Evolutionary conservation across 2,888 invertebrate species (phyloP), one percentile per base, ranked within the genome.

Genomic region (Ectropis crepuscularia): DNA sequence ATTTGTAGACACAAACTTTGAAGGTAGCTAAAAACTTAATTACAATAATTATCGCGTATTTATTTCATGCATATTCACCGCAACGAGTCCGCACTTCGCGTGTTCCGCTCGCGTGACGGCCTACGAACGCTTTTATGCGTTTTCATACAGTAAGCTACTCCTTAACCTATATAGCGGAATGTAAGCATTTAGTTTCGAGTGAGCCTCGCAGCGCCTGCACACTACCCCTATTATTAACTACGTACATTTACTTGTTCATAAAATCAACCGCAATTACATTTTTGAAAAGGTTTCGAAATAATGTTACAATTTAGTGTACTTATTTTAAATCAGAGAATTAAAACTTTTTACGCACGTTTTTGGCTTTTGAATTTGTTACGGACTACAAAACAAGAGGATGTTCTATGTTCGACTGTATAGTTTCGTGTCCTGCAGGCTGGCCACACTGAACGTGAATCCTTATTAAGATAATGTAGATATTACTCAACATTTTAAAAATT

Each of bases 121-220:
- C 80, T 81, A 80, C 81, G 76, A 77, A 80, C 81, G 79, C 84
- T 83, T 86, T 87, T 85, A 87, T 86, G 86, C 87, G 87, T 87
- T 87, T 83, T 77, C 86, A 85, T 86, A 83, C 78, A 74, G 77
- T 79, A 78, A 78, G 75, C 68, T 79, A 77, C 81, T 82, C 79
- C 86, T 87, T 87, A 87, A 86, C 88, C 87, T 81, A 86, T 77
- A 85, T 83, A 79, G 72, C 69, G 69, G 69, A 67, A 68, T 68
- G 70, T 65, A 59, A 67, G 67, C 72, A 70, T 72, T 68, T 68
- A 68, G 67, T 72, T 70, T 67, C 61, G 61, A 72, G 68, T 50
- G 57, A 54, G 57, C 47, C 50, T 59, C 50, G 46, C 28, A 54
- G 41, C 43, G 50, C 37, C 59, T 55, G 36, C 36, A 54, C 59